Evolutionary conservation across 2,888 invertebrate genomes (phyloP), one percentile per base, ranked within the genome.

Genomic region (Agrochola lychnidis): DNA sequence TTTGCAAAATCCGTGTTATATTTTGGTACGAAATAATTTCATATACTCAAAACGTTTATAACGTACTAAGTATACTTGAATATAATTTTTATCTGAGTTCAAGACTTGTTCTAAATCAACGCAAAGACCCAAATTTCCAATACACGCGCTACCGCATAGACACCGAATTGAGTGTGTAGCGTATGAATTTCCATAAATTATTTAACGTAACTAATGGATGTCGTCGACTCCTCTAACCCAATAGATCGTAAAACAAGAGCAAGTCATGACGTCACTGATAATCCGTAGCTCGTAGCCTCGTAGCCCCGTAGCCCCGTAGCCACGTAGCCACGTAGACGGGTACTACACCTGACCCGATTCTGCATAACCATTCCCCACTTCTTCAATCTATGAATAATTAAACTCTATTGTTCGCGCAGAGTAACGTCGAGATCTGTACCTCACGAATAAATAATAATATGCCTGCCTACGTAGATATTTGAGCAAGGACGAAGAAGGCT

Each of bases 321-420:
- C 16, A 16, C 56, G 42, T 62, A 63, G 73, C 48, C 22, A 30
- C 53, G 59, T 71, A 72, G 74, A 53, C 30, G 36, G n/a, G 64
- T 79, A 61, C 40, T 79, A 61, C 40, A 70, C 77, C 82, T 86
- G 82, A 87, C 88, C 89, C 81, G 82, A 82, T 87, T 88, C 85
- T 67, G 75, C 77, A 70, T 79, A 86, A 83, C 78, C 79, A 85
- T 81, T 75, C 79, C 82, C 74, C 70, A 79, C 82, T 85, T 83
- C 83, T 88, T 85, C 78, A 81, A 81, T 77, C 75, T 73, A 59
- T 89, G 86, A 89, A 89, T 89, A 89, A 87, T 89, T 87, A 81
- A 89, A 73, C 56, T 69, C 45, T 72, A 77, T 81, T 87, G 88
- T 88, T 89, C 82, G 82, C 84, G 81, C 86, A 79, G 82, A 80